Percentiles rank a stretch among this genome's conserved stretches.
Evolutionary conservation across 2,888 invertebrate species (phyloP).

Genomic region (Caprella mutica): DNA sequence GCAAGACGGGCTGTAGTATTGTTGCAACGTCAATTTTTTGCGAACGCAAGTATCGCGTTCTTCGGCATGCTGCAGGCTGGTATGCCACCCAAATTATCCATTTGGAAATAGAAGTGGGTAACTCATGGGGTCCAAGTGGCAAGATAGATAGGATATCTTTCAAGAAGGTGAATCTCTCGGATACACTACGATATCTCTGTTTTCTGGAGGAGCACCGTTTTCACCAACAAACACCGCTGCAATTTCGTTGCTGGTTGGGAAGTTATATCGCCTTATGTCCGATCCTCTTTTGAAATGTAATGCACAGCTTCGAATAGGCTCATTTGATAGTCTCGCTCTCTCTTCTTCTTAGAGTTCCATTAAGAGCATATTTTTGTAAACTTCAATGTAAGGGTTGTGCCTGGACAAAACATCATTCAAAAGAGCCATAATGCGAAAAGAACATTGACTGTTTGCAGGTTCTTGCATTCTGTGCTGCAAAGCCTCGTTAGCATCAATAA

Average conservation of each 20-base stretch:
- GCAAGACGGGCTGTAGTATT: not conserved
- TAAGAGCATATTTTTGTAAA: not conserved
- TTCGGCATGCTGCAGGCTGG: not conserved
- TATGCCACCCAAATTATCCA: not conserved
- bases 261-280: not conserved
- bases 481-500: not conserved
- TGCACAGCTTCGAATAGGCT: not conserved
- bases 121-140: slow-evolving; percentile 2
- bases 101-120: slow-evolving; percentile 2
- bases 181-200: not conserved
- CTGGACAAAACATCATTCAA: not conserved
- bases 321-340: not conserved
- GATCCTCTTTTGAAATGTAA: not conserved
- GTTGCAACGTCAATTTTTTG: slow-evolving; percentile 5
- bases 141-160: not conserved
- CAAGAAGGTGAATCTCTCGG: not conserved
- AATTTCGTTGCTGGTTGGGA: not conserved
- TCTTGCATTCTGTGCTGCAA: not conserved
- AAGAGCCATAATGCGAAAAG: not conserved
- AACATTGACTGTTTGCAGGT: not conserved
- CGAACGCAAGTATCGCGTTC: not conserved
- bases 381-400: slow-evolving; percentile 1
- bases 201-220: too few relatives aligned
- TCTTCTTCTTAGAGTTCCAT: not conserved
- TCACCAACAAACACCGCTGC: too few relatives aligned